Percentiles rank a stretch among this genome's conserved stretches.
Conservation (phyloP, 1,140 invertebrate genomes). For the Ostrea denselamellosa region DNA sequence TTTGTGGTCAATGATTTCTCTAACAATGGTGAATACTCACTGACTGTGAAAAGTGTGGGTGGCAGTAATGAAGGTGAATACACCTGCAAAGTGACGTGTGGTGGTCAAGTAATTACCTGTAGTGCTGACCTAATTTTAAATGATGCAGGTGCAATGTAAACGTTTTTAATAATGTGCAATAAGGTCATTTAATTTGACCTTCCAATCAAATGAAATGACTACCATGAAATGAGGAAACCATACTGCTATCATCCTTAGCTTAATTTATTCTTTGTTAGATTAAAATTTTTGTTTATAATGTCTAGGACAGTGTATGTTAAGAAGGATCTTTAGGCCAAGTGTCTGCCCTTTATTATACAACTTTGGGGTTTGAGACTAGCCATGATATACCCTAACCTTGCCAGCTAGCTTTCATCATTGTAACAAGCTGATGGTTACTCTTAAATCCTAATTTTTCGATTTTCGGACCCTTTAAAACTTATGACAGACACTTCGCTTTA, state of each 20-base stretch:
- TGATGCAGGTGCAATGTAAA: slow-evolving; percentile 57
- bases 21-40: slow-evolving; percentile 63
- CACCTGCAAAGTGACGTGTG: slow-evolving; percentile 91
- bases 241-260: slow-evolving; percentile 14
- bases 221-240: slow-evolving; percentile 1
- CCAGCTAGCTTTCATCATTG: slow-evolving; percentile 37
- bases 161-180: slow-evolving; percentile 27
- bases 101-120: slow-evolving; percentile 89
- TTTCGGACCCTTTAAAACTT: slow-evolving; percentile 33
- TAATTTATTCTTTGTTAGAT: slow-evolving; percentile 28
- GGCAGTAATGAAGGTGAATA: slow-evolving; percentile 92
- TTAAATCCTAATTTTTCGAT: slow-evolving; percentile 42
- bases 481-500: not conserved
- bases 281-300: not conserved
- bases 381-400: slow-evolving; percentile 28
- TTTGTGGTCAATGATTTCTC: slow-evolving; percentile 53
- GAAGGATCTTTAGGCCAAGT: not conserved
- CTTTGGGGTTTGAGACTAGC: slow-evolving; percentile 39
- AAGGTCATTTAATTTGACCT: not conserved
- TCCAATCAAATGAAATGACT: slow-evolving; percentile 33
- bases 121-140: slow-evolving; percentile 74
- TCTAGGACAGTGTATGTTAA: slow-evolving; percentile 29
- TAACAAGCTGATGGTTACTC: slow-evolving; percentile 31
- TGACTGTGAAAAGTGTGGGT: slow-evolving; percentile 86
- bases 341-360: not conserved